Conservation (phyloP, 2,888 invertebrate species). For the Sinodicranocentrus sp. region DNA sequence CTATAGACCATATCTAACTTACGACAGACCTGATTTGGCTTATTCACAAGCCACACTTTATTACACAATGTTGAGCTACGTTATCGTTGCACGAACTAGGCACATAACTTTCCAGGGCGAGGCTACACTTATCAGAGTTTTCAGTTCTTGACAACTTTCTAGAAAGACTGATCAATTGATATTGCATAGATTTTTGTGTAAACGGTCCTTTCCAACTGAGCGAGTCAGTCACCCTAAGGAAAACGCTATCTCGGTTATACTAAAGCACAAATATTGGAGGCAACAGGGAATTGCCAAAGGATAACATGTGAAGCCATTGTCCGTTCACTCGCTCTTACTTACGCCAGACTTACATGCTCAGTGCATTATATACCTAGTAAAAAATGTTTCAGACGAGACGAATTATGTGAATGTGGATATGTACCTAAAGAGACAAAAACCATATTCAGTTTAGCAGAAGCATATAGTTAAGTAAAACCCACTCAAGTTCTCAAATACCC, state of each 20-base stretch:
- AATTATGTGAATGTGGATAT: not conserved
- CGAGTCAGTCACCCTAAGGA: constrained; percentile 14
- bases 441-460: too few relatives aligned
- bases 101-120: too few relatives aligned
- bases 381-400: not conserved
- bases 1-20: too few relatives aligned
- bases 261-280: constrained; percentile 45
- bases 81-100: too few relatives aligned
- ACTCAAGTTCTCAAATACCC: too few relatives aligned
- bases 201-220: not conserved
- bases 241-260: constrained; percentile 21
- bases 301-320: constrained; percentile 34
- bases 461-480: too few relatives aligned
- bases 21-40: too few relatives aligned
- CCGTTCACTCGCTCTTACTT: constrained; percentile 21
- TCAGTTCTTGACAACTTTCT: too few relatives aligned
- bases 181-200: not conserved
- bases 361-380: not conserved
- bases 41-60: too few relatives aligned
- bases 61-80: too few relatives aligned
- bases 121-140: too few relatives aligned
- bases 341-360: not conserved
- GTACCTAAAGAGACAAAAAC: not conserved
- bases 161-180: too few relatives aligned
- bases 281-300: not conserved